A percentile compares a stretch with the other conserved stretches of the same genome.
These are phyloP conservation scores for Danaus chrysippus DNA, from an alignment of 2,888 invertebrate genomes.

Conservation along the genomic window DNA sequence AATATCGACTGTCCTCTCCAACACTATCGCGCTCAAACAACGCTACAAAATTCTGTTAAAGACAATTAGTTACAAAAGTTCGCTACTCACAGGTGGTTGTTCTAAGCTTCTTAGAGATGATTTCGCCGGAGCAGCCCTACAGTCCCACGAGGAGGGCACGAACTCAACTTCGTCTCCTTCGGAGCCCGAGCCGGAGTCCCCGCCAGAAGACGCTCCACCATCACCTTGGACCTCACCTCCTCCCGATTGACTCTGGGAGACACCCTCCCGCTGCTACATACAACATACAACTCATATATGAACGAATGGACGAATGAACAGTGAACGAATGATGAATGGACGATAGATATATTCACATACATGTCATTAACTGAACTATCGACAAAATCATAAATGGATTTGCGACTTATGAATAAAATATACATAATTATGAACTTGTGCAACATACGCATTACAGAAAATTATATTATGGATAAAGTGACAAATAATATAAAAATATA, in stretches of 20 bases:
- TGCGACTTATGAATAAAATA: no score
- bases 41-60: no score
- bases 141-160: slow-evolving; percentile 90
- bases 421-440: no score
- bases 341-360: no score
- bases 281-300: neutral
- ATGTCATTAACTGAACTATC: no score
- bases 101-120: slow-evolving; percentile 80
- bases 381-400: no score
- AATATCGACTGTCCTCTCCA: no score
- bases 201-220: slow-evolving; percentile 32
- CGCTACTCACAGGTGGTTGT: slow-evolving; percentile 49
- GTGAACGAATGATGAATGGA: neutral
- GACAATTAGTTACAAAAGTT: neutral
- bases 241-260: slow-evolving; percentile 34
- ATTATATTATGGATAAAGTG: neutral
- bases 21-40: no score
- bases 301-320: neutral
- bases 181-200: slow-evolving; percentile 62
- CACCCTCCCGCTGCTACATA: slow-evolving; percentile 49
- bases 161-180: slow-evolving; percentile 88
- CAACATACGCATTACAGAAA: no score
- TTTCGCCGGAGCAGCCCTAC: slow-evolving; percentile 86
- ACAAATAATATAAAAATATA: neutral
- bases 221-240: slow-evolving; percentile 29